Evolutionary conservation across 2,113 vertebrate species (phyloP), one percentile per base, ranked within the genome.

Genomic region (Eleginops maclovinus): DNA sequence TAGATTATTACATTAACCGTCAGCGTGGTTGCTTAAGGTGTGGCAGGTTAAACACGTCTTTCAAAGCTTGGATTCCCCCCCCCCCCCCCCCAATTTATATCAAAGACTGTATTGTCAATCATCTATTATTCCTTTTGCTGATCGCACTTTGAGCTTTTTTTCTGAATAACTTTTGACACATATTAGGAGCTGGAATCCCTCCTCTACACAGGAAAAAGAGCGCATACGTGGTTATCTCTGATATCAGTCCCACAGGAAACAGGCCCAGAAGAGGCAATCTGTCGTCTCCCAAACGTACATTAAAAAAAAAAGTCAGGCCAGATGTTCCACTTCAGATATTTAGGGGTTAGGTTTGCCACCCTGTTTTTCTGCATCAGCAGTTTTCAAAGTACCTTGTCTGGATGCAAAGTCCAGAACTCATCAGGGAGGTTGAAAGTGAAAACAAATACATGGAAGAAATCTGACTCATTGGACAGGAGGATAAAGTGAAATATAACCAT

Each of bases 241-340:
- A 60, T 82, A 73, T 73, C 73, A 62, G 55, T 44, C 43, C 14
- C 50, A 62, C 88, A 89, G 92, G 88, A 92, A 91, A 79, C 83
- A 55, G 78, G 24, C 36, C 4, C 31, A 69, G 10, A 13, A 84
- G 19, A 64, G 36, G 14, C 1, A 22, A 26, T 51, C 75, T 24
- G 44, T 73, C 26, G 51, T 17, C 61, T 41, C 44, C 15, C 40
- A 40, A 60, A 84, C 75, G 79, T 49, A 19, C 12, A 56, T 21
- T 21, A 36, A 19, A 28, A 54, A 19, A 28, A 54, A 8, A 64
- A 36, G 47, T 47, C 17, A 17, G 31, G n/a, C 50, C 70, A 69
- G 70, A 77, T 84, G 72, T 41, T 47, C 7, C 40, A 12, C 63
- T 55, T 58, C 22, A 46, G 49, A 62, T 63, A 17, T 41, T 50